These are phyloP conservation scores for Macrocentrus cingulum DNA, from an alignment of 1,140 invertebrate genomes.

Conservation along the genomic window DNA sequence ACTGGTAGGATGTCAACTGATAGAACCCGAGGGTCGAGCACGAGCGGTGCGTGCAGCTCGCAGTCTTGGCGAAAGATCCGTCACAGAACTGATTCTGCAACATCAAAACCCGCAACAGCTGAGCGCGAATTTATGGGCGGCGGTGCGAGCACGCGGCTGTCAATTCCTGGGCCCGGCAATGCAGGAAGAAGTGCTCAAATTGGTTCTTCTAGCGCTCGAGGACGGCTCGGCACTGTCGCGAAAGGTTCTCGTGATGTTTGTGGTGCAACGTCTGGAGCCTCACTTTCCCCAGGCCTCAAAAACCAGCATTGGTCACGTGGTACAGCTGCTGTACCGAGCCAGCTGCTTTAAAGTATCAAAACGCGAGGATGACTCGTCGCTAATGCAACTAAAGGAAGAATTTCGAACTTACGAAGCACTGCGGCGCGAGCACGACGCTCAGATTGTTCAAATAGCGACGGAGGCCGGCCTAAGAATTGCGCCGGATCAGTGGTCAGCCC, in stretches of 20 bases:
- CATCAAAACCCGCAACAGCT: conserved; percentile 92
- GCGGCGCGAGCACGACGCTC: conserved; percentile 95
- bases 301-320: conserved; percentile 98
- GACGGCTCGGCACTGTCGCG: conserved; percentile 95
- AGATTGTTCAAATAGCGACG: conserved; percentile 96
- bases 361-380: conserved; percentile 93
- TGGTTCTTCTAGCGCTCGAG: conserved; percentile 91
- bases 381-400: conserved; percentile 99
- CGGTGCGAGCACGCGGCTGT: conserved; percentile 92
- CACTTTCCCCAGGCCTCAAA: conserved; percentile 98
- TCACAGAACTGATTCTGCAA: conserved; percentile 92
- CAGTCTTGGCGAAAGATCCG: conserved; percentile 90
- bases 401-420: conserved; percentile 93
- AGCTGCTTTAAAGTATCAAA: conserved; percentile 99
- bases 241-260: conserved; percentile 98
- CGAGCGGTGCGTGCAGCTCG: conserved; percentile 82
- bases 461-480: conserved; percentile 96
- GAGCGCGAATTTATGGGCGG: conserved; percentile 94
- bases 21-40: conserved; percentile 83
- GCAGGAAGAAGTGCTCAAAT: conserved; percentile 96
- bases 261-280: conserved; percentile 91
- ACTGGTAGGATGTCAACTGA: conserved; percentile 87
- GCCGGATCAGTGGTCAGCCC: conserved; percentile 96
- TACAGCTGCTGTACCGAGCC: conserved; percentile 94
- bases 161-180: conserved; percentile 99